Percentiles rank a stretch among this genome's conserved stretches.
These are phyloP conservation scores for Salmo trutta DNA, from an alignment of 2,797 vertebrate species.

Conservation along the genomic window DNA sequence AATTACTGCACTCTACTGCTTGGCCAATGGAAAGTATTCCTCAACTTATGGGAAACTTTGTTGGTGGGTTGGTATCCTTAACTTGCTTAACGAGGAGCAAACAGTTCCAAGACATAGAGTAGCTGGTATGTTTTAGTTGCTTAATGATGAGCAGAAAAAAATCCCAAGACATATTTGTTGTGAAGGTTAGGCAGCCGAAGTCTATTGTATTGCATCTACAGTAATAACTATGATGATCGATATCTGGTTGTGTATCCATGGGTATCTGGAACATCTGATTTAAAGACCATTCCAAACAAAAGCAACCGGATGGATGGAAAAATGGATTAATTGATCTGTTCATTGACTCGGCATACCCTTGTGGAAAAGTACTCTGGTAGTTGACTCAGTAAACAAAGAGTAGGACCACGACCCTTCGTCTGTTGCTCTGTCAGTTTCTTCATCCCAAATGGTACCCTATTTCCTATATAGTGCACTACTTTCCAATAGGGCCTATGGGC, in stretches of 20 bases:
- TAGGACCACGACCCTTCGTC: neutral
- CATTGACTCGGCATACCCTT: neutral
- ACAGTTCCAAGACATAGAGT: neutral
- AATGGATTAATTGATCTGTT: constrained; percentile 12
- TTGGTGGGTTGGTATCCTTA: neutral
- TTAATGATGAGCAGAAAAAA: neutral
- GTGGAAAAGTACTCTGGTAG: neutral
- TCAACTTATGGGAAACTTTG: constrained; percentile 6
- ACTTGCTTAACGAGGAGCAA: neutral
- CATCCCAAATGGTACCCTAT: neutral
- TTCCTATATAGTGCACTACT: neutral
- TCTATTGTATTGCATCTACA: neutral
- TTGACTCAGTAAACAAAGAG: neutral
- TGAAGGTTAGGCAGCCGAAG: neutral
- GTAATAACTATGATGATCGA: constrained; percentile 2
- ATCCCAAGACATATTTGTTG: neutral
- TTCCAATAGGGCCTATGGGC: neutral
- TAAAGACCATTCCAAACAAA: neutral
- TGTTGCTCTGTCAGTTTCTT: too few species aligned
- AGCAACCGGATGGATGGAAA: neutral
- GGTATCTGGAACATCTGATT: neutral
- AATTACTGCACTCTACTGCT: constrained; percentile 10
- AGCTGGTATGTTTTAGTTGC: neutral
- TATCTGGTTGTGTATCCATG: neutral
- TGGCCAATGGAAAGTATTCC: neutral